Evolutionary conservation across 1,140 invertebrate species (phyloP), one percentile per base, ranked within the genome.

Genomic region (Bombus turneri): DNA sequence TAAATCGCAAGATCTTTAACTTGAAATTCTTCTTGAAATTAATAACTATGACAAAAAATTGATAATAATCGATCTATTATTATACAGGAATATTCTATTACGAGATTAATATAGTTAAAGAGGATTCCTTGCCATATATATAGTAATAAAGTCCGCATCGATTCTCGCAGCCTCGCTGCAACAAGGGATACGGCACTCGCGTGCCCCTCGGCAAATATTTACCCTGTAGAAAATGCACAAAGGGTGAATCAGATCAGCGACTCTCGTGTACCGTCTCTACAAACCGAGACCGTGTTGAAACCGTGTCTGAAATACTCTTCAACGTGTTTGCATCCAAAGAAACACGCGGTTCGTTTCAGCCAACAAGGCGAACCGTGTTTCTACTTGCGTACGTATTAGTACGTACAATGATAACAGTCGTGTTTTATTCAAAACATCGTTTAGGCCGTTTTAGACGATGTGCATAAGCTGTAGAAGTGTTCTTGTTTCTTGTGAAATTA

Each of bases 181-280:
- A 22, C 47, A 22, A 22, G n/a, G 79, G 43, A 34, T 37, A 62
- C 22, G n/a, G 47, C 3, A 6, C 41, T 41, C 64, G 69, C 53
- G 37, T 13, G 25, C n/a, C 57, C 57, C 53, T 22, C 22, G 53
- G 31, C 71, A 82, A 82, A 82, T 64, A 75, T 82, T 82, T 82
- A 75, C 80, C 80, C 53, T 31, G 53, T 75, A 75, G 53, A 43
- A 75, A 64, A 82, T 82, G 71, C 71, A 82, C 80, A 82, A 82
- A 82, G 80, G 80, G 80, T 82, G 39, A 82, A 82, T 75, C 57
- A 28, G 71, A 82, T 82, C 71, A 34, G 22, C n/a, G 31, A 37
- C 43, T 80, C 22, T 43, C 18, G 9, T 34, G 62, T 37, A 59
- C 74, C 12, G 25, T 41, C 39, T 72, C 28, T 37, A 28, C 37